Percentiles rank a stretch among this genome's conserved stretches.
These are phyloP conservation scores for Gymnocheta viridis DNA, from an alignment of 2,888 invertebrate genomes.

Conservation along the genomic window DNA sequence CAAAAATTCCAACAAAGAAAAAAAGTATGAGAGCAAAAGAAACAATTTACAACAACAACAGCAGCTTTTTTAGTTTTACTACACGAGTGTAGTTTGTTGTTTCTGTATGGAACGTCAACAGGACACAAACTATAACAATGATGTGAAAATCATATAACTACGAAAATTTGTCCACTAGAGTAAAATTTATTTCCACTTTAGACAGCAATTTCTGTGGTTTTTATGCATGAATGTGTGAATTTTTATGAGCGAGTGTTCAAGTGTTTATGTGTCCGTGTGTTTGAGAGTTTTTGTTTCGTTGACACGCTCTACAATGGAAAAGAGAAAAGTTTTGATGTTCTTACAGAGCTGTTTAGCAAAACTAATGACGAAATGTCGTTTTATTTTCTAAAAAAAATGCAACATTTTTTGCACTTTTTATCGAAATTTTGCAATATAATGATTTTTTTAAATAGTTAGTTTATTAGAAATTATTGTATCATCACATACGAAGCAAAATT, in stretches of 20 bases:
- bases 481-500: too few relatives aligned
- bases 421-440: too few relatives aligned
- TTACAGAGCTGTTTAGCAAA: background rate
- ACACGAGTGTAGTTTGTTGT: background rate
- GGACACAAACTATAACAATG: constrained; percentile 34
- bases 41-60: constrained; percentile 24
- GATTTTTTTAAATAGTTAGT: too few relatives aligned
- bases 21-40: background rate
- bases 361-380: background rate
- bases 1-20: constrained; percentile 6
- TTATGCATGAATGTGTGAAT: background rate
- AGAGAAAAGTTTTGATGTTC: background rate
- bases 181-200: constrained; percentile 64
- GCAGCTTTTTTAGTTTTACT: constrained; percentile 13
- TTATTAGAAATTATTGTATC: too few relatives aligned
- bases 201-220: constrained; percentile 45
- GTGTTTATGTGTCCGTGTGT: background rate
- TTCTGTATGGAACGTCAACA: constrained; percentile 13
- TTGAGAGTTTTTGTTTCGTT: constrained; percentile 8
- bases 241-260: background rate
- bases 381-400: too few relatives aligned
- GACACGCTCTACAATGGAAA: constrained; percentile 21
- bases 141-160: constrained; percentile 63
- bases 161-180: constrained; percentile 65
- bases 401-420: too few relatives aligned